These are phyloP conservation scores for Cerastis rubricosa DNA, from an alignment of 2,888 invertebrate species.

Conservation along the genomic window DNA sequence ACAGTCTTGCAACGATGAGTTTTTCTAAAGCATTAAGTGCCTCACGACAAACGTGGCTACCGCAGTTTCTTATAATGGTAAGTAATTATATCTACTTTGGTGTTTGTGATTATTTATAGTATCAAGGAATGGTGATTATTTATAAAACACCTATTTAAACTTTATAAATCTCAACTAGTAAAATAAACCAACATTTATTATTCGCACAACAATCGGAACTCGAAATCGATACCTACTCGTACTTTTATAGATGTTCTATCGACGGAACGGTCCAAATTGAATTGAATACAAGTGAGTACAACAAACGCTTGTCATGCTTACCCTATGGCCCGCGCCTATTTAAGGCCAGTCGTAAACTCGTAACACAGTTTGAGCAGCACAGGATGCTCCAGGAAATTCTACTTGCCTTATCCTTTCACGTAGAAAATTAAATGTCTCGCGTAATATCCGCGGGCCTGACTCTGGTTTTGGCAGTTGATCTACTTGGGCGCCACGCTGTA, in stretches of 20 bases:
- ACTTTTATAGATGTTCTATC: constrained; percentile 52
- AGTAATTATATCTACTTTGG: neutral
- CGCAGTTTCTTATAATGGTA: neutral
- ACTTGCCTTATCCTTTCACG: constrained; percentile 89
- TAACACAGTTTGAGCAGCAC: constrained; percentile 84
- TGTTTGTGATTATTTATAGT: neutral
- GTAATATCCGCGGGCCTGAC: constrained; percentile 85
- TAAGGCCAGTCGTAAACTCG: constrained; percentile 79
- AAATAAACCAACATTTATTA: constrained; percentile 22
- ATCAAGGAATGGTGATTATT: neutral
- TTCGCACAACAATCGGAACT: constrained; percentile 40
- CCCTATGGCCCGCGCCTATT: constrained; percentile 73
- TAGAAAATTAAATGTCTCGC: constrained; percentile 90
- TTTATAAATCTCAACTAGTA: constrained; percentile 4
- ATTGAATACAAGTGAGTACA: constrained; percentile 58
- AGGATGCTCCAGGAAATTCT: constrained; percentile 85
- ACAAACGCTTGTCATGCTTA: constrained; percentile 69
- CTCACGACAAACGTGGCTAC: neutral
- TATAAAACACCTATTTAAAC: neutral
- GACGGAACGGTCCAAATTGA: constrained; percentile 52
- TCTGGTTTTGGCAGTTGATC: constrained; percentile 89
- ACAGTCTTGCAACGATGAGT: neutral
- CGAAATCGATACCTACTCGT: constrained; percentile 52
- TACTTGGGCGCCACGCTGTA: constrained; percentile 70
- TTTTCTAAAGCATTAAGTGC: neutral